These are phyloP conservation scores for Fringilla coelebs DNA, from an alignment of 2,797 vertebrate species.

Conservation along the genomic window DNA sequence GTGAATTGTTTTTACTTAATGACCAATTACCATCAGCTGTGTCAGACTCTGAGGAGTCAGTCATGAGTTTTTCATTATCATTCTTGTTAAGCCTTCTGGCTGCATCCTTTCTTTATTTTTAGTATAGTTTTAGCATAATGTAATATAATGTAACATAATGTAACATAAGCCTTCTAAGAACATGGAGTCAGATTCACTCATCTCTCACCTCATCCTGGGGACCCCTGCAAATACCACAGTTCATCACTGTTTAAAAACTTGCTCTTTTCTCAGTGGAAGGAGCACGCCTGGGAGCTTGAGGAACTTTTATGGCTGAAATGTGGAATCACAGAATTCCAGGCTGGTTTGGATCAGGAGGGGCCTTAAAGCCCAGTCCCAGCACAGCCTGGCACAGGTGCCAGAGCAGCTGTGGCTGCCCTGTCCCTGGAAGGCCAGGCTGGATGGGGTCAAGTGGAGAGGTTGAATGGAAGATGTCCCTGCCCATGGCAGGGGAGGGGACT, in stretches of 20 bases:
- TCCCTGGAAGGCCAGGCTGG: background rate
- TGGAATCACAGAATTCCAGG: background rate
- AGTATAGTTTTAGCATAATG: too few relatives aligned
- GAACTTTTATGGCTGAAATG: background rate
- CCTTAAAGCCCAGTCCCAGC: background rate
- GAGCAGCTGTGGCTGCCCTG: background rate
- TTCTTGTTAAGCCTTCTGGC: too few relatives aligned
- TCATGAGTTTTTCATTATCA: too few relatives aligned
- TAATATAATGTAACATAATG: too few relatives aligned
- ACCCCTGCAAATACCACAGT: too few relatives aligned
- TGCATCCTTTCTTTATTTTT: too few relatives aligned
- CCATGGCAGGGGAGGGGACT: background rate
- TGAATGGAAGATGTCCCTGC: background rate
- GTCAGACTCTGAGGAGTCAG: too few relatives aligned
- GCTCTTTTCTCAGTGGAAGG: background rate
- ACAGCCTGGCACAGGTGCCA: background rate
- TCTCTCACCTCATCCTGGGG: too few relatives aligned
- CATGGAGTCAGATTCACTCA: too few relatives aligned
- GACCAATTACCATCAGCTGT: too few relatives aligned
- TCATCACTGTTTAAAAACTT: background rate
- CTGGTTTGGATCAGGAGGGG: background rate
- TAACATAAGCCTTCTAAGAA: too few relatives aligned
- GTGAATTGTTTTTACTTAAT: too few relatives aligned
- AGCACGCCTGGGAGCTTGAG: background rate
- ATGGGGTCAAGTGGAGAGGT: background rate